Conservation (phyloP, 1,140 invertebrate genomes). For the Papilio machaon region DNA sequence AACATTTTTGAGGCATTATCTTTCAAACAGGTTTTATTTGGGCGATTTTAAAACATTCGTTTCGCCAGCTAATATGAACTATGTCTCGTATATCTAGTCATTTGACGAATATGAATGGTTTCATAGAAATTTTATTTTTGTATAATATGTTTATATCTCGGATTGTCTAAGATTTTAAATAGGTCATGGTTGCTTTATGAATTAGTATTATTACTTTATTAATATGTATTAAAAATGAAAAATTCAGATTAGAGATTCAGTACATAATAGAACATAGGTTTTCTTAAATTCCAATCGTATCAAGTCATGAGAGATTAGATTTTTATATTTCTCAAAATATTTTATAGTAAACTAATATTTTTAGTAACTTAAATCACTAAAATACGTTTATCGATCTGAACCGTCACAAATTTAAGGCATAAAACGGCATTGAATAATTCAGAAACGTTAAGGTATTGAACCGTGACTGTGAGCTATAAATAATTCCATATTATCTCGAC, state of each 20-base stretch:
- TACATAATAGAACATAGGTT: no score
- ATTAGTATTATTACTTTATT: no score
- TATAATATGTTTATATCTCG: neutral
- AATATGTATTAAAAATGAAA: no score
- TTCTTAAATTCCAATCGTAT: no score
- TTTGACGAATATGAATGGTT: neutral
- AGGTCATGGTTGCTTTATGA: neutral
- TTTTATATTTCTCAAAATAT: no score
- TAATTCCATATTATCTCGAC: slow-evolving; percentile 59
- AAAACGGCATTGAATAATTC: slow-evolving; percentile 58
- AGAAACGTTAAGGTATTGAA: slow-evolving; percentile 59
- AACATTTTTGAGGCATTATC: slow-evolving; percentile 66
- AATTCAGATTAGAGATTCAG: no score
- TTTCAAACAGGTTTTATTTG: slow-evolving; percentile 64
- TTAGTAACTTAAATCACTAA: neutral
- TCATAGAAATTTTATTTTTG: neutral
- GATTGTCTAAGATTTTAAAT: neutral
- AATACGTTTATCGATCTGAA: neutral
- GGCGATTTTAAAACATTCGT: slow-evolving; percentile 68
- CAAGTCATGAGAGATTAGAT: no score
- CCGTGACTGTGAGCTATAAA: slow-evolving; percentile 61
- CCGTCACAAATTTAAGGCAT: slow-evolving; percentile 41
- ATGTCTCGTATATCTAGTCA: neutral
- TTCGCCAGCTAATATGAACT: slow-evolving; percentile 31
- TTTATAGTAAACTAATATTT: neutral